Conservation (phyloP, 2,113 vertebrate genomes). For the Scomber japonicus region DNA sequence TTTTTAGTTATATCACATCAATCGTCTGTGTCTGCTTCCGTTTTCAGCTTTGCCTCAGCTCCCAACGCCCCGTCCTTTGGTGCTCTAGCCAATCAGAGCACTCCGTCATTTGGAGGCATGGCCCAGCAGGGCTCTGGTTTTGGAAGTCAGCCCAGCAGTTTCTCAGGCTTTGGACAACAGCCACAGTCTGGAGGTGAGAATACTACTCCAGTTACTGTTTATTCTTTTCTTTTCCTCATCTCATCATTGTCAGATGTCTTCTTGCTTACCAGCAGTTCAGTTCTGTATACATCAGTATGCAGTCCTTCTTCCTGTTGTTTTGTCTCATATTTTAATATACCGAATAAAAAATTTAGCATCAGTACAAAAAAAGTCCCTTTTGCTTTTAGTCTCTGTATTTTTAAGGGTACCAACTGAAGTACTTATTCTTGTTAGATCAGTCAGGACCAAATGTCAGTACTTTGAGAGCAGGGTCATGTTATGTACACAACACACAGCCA, state of each 20-base stretch:
- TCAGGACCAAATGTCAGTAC: too few relatives aligned
- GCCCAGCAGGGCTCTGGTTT: slow-evolving; percentile 90
- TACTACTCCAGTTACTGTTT: slow-evolving; percentile 6
- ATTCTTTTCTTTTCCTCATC: not conserved
- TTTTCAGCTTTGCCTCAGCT: slow-evolving; percentile 90
- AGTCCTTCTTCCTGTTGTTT: too few relatives aligned
- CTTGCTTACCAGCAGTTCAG: not conserved
- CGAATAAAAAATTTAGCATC: too few relatives aligned
- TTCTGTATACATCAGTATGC: not conserved
- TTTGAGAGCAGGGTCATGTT: not conserved
- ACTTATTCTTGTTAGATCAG: too few relatives aligned
- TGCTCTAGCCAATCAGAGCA: slow-evolving; percentile 87
- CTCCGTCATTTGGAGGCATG: slow-evolving; percentile 89
- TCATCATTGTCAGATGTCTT: slow-evolving; percentile 3
- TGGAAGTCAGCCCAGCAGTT: slow-evolving; percentile 86
- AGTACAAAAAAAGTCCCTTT: too few relatives aligned
- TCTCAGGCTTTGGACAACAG: slow-evolving; percentile 90
- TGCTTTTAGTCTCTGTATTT: too few relatives aligned
- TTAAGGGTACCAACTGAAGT: too few relatives aligned
- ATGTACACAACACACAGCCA: not conserved
- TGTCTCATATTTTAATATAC: too few relatives aligned
- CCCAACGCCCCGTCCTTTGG: slow-evolving; percentile 88
- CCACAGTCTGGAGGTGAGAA: slow-evolving; percentile 76
- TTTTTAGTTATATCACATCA: not conserved
- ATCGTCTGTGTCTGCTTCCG: not conserved